These are phyloP conservation scores for Colistium nudipinnis DNA, from an alignment of 2,113 vertebrate species.

Conservation along the genomic window DNA sequence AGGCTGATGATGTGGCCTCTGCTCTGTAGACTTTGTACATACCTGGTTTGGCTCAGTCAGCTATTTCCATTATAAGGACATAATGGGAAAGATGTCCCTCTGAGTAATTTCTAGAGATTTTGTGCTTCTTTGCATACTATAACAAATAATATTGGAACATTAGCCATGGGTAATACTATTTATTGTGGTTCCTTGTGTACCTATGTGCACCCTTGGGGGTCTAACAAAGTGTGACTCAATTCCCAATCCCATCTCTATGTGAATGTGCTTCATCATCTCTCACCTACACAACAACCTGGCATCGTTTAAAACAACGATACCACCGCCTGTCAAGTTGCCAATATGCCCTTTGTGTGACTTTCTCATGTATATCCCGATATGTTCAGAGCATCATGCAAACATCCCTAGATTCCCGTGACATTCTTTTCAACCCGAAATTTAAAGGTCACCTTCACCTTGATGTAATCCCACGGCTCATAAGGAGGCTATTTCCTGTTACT, in stretches of 20 bases:
- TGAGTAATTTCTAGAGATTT: not conserved
- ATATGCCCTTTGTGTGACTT: not conserved
- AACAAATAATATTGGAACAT: not conserved
- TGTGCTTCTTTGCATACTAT: not conserved
- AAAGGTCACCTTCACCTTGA: slow-evolving; percentile 1
- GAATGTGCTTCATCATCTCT: no score
- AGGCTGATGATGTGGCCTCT: slow-evolving; percentile 52
- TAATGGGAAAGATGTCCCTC: slow-evolving; percentile 29
- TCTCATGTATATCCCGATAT: not conserved
- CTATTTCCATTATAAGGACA: slow-evolving; percentile 58
- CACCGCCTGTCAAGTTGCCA: no score
- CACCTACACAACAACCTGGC: no score
- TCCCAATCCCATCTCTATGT: no score
- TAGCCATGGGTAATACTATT: not conserved
- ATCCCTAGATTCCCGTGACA: not conserved
- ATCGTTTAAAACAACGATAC: no score
- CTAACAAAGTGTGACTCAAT: not conserved
- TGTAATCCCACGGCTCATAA: slow-evolving; percentile 1
- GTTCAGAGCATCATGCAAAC: not conserved
- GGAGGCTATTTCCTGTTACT: slow-evolving; percentile 11
- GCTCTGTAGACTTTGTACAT: slow-evolving; percentile 28
- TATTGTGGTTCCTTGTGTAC: not conserved
- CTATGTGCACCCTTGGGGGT: not conserved
- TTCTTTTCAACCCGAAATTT: slow-evolving; percentile 6
- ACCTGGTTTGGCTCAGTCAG: slow-evolving; percentile 55